phyloP scores from a whole-genome alignment of 2,113 vertebrate genomes.

The Vulpes ferrilata region DNA sequence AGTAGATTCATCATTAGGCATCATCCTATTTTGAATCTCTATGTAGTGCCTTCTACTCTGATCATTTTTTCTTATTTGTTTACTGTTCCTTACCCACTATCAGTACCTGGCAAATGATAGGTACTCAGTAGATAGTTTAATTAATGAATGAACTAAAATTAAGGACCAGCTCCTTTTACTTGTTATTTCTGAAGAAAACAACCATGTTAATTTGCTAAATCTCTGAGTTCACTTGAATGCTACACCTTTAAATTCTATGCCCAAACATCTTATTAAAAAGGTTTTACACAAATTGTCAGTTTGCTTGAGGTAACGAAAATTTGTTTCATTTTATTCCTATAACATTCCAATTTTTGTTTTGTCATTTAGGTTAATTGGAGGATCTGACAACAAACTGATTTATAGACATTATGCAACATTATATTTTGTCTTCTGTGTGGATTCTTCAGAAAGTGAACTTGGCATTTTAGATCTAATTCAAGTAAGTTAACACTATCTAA shows the following conservation, averaged over 20 bases:
- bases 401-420: constrained; percentile 99
- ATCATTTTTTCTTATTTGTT: constrained; percentile 42
- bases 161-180: constrained; percentile 37
- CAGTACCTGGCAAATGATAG: not conserved
- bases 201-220: constrained; percentile 38
- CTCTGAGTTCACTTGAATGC: constrained; percentile 48
- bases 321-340: constrained; percentile 48
- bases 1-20: not conserved
- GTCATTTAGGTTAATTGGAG: constrained; percentile 95
- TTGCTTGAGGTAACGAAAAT: constrained; percentile 65
- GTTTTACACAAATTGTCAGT: constrained; percentile 30
- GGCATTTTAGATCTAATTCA: constrained; percentile 99
- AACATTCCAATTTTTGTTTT: constrained; percentile 73
- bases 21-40: not conserved
- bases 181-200: constrained; percentile 42
- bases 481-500: constrained; percentile 88
- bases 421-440: constrained; percentile 99
- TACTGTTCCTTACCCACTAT: not conserved
- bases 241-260: not conserved
- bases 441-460: constrained; percentile 99
- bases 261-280: constrained; percentile 43
- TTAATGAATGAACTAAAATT: constrained; percentile 49
- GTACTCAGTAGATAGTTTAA: constrained; percentile 4
- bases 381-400: constrained; percentile 99
- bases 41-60: not conserved